Conservation (phyloP, 53 echinoderm and acorn worm species). For the Echinarachnius parma region DNA sequence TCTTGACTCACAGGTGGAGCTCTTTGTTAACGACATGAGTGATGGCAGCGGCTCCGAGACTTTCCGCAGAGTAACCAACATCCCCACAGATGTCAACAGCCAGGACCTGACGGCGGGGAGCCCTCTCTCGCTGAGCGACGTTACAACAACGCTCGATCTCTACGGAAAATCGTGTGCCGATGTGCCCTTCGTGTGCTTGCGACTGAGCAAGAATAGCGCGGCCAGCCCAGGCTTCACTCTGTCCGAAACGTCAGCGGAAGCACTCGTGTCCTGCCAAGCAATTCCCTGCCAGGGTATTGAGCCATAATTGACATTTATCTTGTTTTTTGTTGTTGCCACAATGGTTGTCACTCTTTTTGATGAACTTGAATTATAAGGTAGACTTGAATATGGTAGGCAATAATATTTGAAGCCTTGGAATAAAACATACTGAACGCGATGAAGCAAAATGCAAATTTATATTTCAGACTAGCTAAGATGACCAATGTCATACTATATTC, state of each 20-base stretch:
- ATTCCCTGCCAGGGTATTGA: slow-evolving; percentile 34
- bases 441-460: too few species aligned
- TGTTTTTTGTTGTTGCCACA: too few species aligned
- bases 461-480: too few species aligned
- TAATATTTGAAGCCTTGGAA: too few species aligned
- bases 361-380: too few species aligned
- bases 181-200: slow-evolving; percentile 56
- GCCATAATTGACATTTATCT: too few species aligned
- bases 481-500: too few species aligned
- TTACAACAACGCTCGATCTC: slow-evolving; percentile 55
- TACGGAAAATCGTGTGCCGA: slow-evolving; percentile 19
- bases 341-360: too few species aligned
- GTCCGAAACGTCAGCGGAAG: background rate
- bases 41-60: slow-evolving; percentile 26
- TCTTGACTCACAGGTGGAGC: slow-evolving; percentile 36
- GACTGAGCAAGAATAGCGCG: slow-evolving; percentile 54
- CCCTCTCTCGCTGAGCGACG: background rate
- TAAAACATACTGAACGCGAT: too few species aligned
- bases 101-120: slow-evolving; percentile 18
- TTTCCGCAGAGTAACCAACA: background rate
- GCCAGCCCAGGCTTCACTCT: slow-evolving; percentile 56
- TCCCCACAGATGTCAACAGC: background rate
- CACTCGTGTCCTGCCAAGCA: slow-evolving; percentile 4
- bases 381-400: too few species aligned
- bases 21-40: slow-evolving; percentile 44